These are phyloP conservation scores for Dipodomys stephensi DNA, from an alignment of 2,113 vertebrate species.

Conservation along the genomic window DNA sequence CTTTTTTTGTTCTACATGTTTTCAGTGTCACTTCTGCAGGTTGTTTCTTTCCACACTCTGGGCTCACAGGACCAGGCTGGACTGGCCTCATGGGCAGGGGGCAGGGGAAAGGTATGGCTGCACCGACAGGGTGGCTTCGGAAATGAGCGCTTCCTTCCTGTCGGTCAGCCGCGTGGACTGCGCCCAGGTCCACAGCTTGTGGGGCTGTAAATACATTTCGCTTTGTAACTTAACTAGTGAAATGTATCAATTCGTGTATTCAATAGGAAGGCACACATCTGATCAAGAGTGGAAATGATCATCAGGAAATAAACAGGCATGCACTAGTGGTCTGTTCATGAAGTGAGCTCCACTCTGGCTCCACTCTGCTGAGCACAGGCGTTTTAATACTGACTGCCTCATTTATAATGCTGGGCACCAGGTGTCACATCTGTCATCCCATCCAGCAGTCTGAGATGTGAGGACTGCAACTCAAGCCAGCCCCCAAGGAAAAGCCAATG, in stretches of 20 bases:
- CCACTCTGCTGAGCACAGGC: too few species aligned
- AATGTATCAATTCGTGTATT: background rate
- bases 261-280: background rate
- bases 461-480: background rate
- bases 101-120: too few species aligned
- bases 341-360: background rate
- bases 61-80: background rate
- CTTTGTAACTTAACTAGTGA: background rate
- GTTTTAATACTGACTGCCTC: background rate
- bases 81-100: too few species aligned
- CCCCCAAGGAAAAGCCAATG: background rate
- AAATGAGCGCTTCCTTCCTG: too few species aligned
- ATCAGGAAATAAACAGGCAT: background rate
- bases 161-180: too few species aligned
- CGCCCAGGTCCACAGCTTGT: too few species aligned
- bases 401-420: background rate
- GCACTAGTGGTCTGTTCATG: background rate
- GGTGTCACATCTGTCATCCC: too few species aligned
- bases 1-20: background rate
- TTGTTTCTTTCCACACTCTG: background rate
- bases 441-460: too few species aligned
- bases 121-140: too few species aligned
- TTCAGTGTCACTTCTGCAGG: background rate
- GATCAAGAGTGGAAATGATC: background rate
- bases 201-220: too few species aligned